Percentiles rank a stretch among this genome's conserved stretches.
Evolutionary conservation across 1,140 invertebrate species (phyloP).

Genomic region (Drosophila jambulina): DNA sequence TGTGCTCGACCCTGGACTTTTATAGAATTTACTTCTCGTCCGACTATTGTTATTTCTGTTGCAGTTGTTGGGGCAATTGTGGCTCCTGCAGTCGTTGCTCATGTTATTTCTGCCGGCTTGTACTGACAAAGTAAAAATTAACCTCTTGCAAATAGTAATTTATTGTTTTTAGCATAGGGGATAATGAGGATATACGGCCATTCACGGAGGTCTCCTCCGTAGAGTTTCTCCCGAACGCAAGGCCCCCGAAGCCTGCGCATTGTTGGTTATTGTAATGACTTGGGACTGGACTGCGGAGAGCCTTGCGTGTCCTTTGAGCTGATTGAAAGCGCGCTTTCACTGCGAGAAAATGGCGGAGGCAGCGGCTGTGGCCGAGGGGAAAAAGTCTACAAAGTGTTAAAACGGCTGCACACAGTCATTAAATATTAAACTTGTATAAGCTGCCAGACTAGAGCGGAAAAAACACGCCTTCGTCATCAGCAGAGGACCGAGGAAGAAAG

Average conservation of each 20-base stretch:
- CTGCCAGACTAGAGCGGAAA: slow-evolving; percentile 51
- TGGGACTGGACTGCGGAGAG: slow-evolving; percentile 34
- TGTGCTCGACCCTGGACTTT: slow-evolving; percentile 27
- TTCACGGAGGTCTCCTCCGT: not conserved
- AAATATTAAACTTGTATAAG: slow-evolving; percentile 78
- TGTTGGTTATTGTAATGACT: slow-evolving; percentile 66
- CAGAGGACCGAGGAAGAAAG: slow-evolving; percentile 9
- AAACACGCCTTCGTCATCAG: slow-evolving; percentile 28
- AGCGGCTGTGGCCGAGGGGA: not conserved
- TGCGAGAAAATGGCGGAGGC: slow-evolving; percentile 14
- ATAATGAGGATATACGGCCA: slow-evolving; percentile 75
- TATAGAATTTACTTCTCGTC: slow-evolving; percentile 42
- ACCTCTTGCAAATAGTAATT: slow-evolving; percentile 81
- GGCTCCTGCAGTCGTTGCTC: slow-evolving; percentile 57
- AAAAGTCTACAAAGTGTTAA: slow-evolving; percentile 76
- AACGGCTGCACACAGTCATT: slow-evolving; percentile 77
- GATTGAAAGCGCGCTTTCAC: slow-evolving; percentile 68
- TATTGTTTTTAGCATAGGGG: slow-evolving; percentile 76
- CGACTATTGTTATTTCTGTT: slow-evolving; percentile 42
- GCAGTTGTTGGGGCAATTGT: slow-evolving; percentile 63
- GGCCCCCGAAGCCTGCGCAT: slow-evolving; percentile 46
- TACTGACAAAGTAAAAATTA: slow-evolving; percentile 74
- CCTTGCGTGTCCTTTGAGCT: slow-evolving; percentile 67
- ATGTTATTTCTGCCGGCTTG: slow-evolving; percentile 66
- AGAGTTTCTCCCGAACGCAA: not conserved